Conservation (phyloP, 2,113 vertebrate genomes). For the Girardinichthys multiradiatus region DNA sequence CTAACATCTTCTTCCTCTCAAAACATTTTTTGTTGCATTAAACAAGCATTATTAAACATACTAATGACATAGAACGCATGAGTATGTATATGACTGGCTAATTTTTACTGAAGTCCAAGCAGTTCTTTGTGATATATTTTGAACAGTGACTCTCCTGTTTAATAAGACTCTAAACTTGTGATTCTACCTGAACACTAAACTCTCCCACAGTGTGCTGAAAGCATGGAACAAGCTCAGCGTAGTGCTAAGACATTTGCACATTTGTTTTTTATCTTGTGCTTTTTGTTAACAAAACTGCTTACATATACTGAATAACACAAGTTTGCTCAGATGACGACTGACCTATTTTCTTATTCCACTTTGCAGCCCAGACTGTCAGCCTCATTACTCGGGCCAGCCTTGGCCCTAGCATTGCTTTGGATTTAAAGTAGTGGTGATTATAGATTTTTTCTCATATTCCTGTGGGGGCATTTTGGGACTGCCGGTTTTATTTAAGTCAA, state of each 20-base stretch:
- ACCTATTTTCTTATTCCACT: slow-evolving; percentile 59
- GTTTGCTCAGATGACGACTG: slow-evolving; percentile 32
- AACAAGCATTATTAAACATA: too few relatives aligned
- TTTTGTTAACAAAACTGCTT: neutral
- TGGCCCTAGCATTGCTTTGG: slow-evolving; percentile 15
- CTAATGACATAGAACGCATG: too few relatives aligned
- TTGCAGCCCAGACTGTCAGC: slow-evolving; percentile 48
- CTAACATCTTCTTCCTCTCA: too few relatives aligned
- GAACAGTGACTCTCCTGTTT: neutral
- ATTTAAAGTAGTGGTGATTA: slow-evolving; percentile 30
- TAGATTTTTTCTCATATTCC: slow-evolving; percentile 13
- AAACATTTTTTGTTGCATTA: too few relatives aligned
- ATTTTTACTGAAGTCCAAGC: too few relatives aligned
- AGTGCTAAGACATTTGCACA: slow-evolving; percentile 11
- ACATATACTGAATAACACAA: slow-evolving; percentile 13
- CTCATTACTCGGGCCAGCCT: slow-evolving; percentile 47
- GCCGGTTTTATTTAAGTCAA: slow-evolving; percentile 5
- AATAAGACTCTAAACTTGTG: neutral
- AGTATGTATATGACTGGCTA: too few relatives aligned
- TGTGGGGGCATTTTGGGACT: slow-evolving; percentile 2
- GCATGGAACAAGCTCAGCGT: slow-evolving; percentile 14
- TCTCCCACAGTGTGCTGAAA: slow-evolving; percentile 4
- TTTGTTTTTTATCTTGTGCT: neutral
- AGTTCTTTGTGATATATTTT: neutral
- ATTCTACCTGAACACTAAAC: slow-evolving; percentile 8